Evolutionary conservation across 2,888 invertebrate genomes (phyloP).

Genomic region (Geotrupes spiniger): DNA sequence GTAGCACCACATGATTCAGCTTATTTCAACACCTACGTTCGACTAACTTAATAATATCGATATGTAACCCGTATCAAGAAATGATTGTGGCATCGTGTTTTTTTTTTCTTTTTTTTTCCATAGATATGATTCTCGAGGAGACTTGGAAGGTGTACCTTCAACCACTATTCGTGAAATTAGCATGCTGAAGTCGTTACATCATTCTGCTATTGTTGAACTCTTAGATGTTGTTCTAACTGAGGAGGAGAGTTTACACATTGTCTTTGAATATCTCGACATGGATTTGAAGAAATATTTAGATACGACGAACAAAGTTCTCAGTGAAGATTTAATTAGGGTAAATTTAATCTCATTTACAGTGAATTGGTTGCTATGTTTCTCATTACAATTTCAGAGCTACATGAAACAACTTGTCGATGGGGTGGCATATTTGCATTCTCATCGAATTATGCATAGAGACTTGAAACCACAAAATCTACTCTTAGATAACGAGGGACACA

Average conservation of each 20-base stretch:
- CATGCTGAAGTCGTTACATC: constrained; percentile 82
- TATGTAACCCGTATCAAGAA: neutral
- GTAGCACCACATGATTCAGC: constrained; percentile 76
- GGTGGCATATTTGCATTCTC: constrained; percentile 85
- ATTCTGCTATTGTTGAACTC: constrained; percentile 86
- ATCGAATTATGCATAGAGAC: constrained; percentile 87
- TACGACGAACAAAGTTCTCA: constrained; percentile 60
- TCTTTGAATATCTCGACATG: constrained; percentile 92
- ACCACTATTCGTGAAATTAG: constrained; percentile 97
- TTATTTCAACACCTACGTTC: constrained; percentile 50
- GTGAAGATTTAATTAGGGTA: constrained; percentile 67
- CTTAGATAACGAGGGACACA: constrained; percentile 79
- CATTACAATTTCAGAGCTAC: constrained; percentile 67
- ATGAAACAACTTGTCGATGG: constrained; percentile 85
- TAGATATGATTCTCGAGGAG: constrained; percentile 58
- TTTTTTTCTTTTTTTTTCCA: constrained; percentile 3
- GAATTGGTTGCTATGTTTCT: constrained; percentile 11
- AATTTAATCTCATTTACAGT: constrained; percentile 2
- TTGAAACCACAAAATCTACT: constrained; percentile 95
- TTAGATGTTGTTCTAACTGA: constrained; percentile 86
- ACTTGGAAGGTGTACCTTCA: constrained; percentile 95
- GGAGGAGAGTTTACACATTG: constrained; percentile 77
- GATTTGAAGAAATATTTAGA: constrained; percentile 91
- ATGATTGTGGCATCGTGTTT: neutral
- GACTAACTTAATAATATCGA: constrained; percentile 19